Base-by-base conservation (phyloP, 2,888 invertebrate species). In the Melieria omissa region DNA sequence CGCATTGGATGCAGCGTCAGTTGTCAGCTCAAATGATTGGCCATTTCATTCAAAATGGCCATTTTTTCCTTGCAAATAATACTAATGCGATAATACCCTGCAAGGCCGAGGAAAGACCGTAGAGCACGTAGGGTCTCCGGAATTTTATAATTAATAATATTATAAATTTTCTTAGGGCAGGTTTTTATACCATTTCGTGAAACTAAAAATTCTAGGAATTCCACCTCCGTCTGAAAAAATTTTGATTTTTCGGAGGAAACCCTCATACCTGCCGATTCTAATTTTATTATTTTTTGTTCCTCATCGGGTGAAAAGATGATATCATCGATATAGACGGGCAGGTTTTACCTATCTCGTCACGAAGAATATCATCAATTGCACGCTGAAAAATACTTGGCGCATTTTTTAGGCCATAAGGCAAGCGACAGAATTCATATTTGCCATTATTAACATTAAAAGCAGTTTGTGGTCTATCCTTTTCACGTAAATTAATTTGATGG, bases 401-500 rank as follows among this genome's bases (percentile, higher is more conserved):
- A n/a, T 57, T 57, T 57, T 57, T 57, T 14, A 57, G n/a, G n/a
- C 57, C 57, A 16, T 8, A 57, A n/a, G 16, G 16, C 2, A 16
- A 16, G 16, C 16, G 16, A 2, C 16, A 16, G 49, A 63, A 63
- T 14, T 63, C 63, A 16, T 63, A 63, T 41, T 63, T 63, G 5
- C 29, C 57, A 57, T 57, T 57, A 57, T 57, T 57, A 57, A 57
- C 16, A 10, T 41, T 57, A 9, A 57, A 57, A 57, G 63, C 63
- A 12, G 63, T 63, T 63, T 63, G 46, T 47, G 16, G n/a, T 63
- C 63, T 63, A 63, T 63, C 63, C 41, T 47, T 63, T 45, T 63
- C 63, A 12, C 47, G 47, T 41, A 47, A 63, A n/a, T 63, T 63
- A 12, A 63, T 16, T 16, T 16, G 16, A 16, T 16, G 16, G 16